Percentiles rank a stretch among this genome's conserved stretches.
These are phyloP conservation scores for Syngnathoides biaculeatus DNA, from an alignment of 2,113 vertebrate species.

Conservation along the genomic window DNA sequence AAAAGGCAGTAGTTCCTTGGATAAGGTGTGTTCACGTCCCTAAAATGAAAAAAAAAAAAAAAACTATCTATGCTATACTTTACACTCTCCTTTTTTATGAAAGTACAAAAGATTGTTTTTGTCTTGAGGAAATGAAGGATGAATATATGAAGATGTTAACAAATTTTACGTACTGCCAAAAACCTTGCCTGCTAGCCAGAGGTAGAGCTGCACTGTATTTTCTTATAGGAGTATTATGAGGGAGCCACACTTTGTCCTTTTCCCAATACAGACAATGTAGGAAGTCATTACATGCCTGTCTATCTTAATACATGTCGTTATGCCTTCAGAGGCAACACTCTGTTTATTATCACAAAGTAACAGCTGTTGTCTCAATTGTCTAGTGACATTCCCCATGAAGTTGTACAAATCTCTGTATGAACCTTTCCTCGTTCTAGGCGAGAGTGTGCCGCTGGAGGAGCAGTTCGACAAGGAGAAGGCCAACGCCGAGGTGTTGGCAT, in stretches of 20 bases:
- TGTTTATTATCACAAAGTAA: not conserved
- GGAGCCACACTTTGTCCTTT: not conserved
- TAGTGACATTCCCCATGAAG: not conserved
- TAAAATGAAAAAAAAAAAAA: too few species aligned
- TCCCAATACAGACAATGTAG: not conserved
- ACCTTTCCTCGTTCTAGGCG: conserved; percentile 69
- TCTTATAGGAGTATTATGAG: too few species aligned
- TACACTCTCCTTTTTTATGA: too few species aligned
- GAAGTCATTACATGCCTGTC: not conserved
- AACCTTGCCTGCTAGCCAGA: too few species aligned
- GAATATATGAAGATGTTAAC: too few species aligned
- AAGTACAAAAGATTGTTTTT: too few species aligned
- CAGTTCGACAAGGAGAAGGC: conserved; percentile 96
- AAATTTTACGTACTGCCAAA: too few species aligned
- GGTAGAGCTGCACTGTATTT: too few species aligned
- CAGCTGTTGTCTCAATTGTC: not conserved
- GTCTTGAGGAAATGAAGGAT: too few species aligned
- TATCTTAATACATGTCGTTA: not conserved
- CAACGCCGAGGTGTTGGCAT: conserved; percentile 84
- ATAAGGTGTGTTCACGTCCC: too few species aligned
- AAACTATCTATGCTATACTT: too few species aligned
- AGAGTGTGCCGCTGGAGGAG: conserved; percentile 89
- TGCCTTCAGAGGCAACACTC: not conserved
- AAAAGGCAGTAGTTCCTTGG: too few species aligned
- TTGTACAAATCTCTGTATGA: not conserved